Evolutionary conservation across 2,888 invertebrate genomes (phyloP), one percentile per base, ranked within the genome.

Genomic region (Dendrolimus pini): DNA sequence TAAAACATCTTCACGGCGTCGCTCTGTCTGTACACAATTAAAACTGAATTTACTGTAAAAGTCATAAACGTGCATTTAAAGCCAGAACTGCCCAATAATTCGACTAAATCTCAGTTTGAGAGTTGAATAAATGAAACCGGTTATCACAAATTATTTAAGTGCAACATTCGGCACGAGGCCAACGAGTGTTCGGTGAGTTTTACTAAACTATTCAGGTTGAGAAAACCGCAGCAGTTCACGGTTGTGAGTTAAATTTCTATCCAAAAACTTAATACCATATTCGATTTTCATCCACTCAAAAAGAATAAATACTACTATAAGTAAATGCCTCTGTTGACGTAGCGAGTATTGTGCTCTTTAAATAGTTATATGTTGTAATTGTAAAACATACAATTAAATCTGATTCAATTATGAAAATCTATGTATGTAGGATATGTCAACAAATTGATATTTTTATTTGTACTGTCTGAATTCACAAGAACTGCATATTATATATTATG

Each of bases 61-160:
- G 30, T 53, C 30, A 14, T 56, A 41, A 56, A 47, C 59, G 41
- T 52, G 65, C 58, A 58, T 63, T 65, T 63, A 68, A 67, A 74
- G 65, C 66, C 67, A 62, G 66, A 76, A 73, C 75, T 74, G 77
- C 76, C 77, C 76, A 74, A 79, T 81, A 73, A 75, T 71, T 77
- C 71, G 47, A 72, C 71, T 70, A 75, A 78, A 77, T 80, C 75
- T 73, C 70, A 65, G 70, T 71, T 30, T 71, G 72, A 79, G 82
- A 83, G 77, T 83, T 81, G 75, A 81, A 85, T 84, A 84, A 85
- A 86, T 85, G 79, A 84, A 80, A 81, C 82, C 78, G 78, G 83
- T 85, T 85, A 85, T 86, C 81, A 80, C 82, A 82, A 89, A 86
- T 85, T 83, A 89, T 86, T 85, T 83, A 82, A 82, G 77, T 82